Evolutionary conservation across 2,888 invertebrate genomes (phyloP).

Genomic region (Eilema griseolum): DNA sequence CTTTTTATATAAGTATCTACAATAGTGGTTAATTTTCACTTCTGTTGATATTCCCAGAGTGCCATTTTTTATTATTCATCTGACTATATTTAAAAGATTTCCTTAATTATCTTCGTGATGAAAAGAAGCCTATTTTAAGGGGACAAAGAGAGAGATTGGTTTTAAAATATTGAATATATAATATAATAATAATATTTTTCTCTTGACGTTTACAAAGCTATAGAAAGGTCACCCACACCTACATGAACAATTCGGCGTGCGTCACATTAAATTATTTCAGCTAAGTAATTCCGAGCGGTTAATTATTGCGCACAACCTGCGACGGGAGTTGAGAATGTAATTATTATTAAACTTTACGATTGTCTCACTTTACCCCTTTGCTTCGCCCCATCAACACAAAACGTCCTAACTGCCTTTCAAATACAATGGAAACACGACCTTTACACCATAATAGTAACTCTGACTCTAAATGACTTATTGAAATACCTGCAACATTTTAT

Average conservation of each 20-base stretch:
- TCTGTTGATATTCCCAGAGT: no score
- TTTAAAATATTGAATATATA: background rate
- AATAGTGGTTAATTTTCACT: no score
- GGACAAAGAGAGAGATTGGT: background rate
- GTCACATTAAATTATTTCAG: slow-evolving; percentile 87
- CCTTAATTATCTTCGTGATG: no score
- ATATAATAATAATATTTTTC: background rate
- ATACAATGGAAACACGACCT: slow-evolving; percentile 52
- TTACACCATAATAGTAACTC: slow-evolving; percentile 26
- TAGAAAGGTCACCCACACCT: slow-evolving; percentile 35
- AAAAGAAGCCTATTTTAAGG: background rate
- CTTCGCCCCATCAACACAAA: slow-evolving; percentile 53
- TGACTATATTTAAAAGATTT: no score
- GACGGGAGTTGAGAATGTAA: slow-evolving; percentile 87
- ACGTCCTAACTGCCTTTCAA: slow-evolving; percentile 54
- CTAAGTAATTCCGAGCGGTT: slow-evolving; percentile 87
- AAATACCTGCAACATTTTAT: slow-evolving; percentile 33
- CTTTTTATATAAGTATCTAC: no score
- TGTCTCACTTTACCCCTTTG: slow-evolving; percentile 87
- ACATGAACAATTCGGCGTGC: slow-evolving; percentile 70
- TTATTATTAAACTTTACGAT: slow-evolving; percentile 88
- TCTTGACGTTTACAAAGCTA: background rate
- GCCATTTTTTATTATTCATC: no score
- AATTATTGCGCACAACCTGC: slow-evolving; percentile 86
- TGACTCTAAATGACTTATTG: slow-evolving; percentile 23